A percentile compares a stretch with the other conserved stretches of the same genome.
Evolutionary conservation across 2,888 invertebrate species (phyloP).

Genomic region (Neoitamus cyanurus): DNA sequence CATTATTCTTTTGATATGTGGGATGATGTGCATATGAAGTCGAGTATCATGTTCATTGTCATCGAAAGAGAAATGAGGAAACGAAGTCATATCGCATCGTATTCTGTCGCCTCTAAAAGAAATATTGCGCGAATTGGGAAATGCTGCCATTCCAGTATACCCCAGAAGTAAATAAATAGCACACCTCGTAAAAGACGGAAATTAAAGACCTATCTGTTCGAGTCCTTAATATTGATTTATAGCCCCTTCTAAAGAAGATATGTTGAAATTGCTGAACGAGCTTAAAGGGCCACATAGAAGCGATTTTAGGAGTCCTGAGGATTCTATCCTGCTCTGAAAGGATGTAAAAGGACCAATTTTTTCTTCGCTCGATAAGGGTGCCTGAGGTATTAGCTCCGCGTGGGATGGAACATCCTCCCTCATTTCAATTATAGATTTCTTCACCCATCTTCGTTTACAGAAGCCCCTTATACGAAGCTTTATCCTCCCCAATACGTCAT

Average conservation of each 20-base stretch:
- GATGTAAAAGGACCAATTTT: neutral
- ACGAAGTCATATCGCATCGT: neutral
- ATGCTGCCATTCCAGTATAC: neutral
- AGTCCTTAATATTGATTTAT: slow-evolving; percentile 10
- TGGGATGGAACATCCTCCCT: neutral
- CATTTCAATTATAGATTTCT: slow-evolving; percentile 26
- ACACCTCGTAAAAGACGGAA: slow-evolving; percentile 1
- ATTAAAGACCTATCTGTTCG: slow-evolving; percentile 15
- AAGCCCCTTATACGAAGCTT: slow-evolving; percentile 1
- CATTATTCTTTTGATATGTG: neutral
- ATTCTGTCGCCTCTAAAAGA: neutral
- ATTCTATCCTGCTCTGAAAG: neutral
- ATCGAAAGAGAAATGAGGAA: neutral
- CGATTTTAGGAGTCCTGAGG: neutral
- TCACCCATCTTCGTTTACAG: neutral
- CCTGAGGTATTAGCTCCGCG: neutral
- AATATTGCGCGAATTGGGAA: neutral
- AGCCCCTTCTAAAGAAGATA: neutral
- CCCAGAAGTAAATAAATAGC: neutral
- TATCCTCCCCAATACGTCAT: neutral
- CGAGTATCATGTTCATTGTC: neutral
- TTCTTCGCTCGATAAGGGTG: neutral
- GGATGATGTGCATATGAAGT: neutral
- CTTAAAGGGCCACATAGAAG: slow-evolving; percentile 8
- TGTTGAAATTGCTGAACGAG: neutral